Evolutionary conservation across 1,140 invertebrate species (phyloP).

Genomic region (Sminthurinus signatus): DNA sequence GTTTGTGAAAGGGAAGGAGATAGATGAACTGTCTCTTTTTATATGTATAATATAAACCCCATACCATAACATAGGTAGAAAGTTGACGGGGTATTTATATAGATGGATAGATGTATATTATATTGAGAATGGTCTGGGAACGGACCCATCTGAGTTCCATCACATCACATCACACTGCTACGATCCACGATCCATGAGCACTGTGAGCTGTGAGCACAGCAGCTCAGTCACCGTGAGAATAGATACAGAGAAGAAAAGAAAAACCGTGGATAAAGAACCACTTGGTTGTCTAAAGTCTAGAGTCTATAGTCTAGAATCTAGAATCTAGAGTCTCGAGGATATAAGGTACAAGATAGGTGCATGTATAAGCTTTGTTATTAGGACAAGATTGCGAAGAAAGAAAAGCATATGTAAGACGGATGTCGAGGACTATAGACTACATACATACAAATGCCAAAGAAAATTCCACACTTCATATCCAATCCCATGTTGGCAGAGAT

Average conservation of each 20-base stretch:
- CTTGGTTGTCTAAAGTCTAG: background rate
- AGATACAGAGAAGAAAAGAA: conserved; percentile 13
- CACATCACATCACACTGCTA: too few species aligned
- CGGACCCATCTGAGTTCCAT: conserved; percentile 4
- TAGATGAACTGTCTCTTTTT: background rate
- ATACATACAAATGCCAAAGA: background rate
- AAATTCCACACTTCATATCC: too few species aligned
- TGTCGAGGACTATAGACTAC: background rate
- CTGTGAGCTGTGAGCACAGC: too few species aligned
- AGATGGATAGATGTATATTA: background rate
- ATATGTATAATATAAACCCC: background rate
- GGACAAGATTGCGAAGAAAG: background rate
- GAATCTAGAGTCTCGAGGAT: too few species aligned
- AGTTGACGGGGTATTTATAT: background rate
- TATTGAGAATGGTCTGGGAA: conserved; percentile 10
- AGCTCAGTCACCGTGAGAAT: conserved; percentile 19
- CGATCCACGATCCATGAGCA: too few species aligned
- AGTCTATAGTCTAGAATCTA: background rate
- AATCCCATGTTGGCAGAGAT: too few species aligned
- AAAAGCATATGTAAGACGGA: background rate
- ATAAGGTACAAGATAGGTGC: too few species aligned
- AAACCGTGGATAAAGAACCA: conserved; percentile 9
- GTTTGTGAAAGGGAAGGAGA: background rate
- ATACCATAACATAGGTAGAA: background rate
- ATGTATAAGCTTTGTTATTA: conserved; percentile 10